Conservation (phyloP, 2,888 invertebrate species). For the Phrixothrix hirtus region DNA sequence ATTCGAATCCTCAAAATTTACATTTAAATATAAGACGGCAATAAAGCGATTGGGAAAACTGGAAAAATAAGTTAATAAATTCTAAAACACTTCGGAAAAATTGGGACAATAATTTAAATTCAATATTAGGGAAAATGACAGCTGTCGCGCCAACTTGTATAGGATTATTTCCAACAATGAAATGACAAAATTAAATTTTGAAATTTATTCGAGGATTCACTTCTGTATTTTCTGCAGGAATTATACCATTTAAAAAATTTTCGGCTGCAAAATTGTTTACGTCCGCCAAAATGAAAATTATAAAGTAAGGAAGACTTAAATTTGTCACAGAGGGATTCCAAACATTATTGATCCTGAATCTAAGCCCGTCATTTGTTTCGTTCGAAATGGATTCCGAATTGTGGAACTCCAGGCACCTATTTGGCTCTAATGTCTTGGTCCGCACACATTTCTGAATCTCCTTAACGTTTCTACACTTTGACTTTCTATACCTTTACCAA, state of each 20-base stretch:
- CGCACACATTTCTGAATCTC: too few relatives aligned
- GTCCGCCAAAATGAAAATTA: not conserved
- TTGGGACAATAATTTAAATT: conserved; percentile 29
- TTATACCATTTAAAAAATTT: not conserved
- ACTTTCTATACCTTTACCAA: too few relatives aligned
- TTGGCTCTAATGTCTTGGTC: too few relatives aligned
- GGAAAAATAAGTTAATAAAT: conserved; percentile 30
- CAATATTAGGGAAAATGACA: conserved; percentile 28
- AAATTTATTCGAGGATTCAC: not conserved
- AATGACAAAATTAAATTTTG: not conserved
- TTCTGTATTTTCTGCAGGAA: not conserved
- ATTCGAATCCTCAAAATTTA: conserved; percentile 20
- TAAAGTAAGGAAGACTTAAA: not conserved
- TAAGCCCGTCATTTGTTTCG: too few relatives aligned
- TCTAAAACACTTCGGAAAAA: conserved; percentile 24
- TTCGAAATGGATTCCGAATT: too few relatives aligned
- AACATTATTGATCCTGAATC: too few relatives aligned
- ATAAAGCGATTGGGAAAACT: conserved; percentile 23
- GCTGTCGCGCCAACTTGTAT: conserved; percentile 29
- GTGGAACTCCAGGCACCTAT: too few relatives aligned
- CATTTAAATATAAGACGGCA: conserved; percentile 23
- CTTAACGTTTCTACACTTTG: too few relatives aligned
- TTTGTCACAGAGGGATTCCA: too few relatives aligned
- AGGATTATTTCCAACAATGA: conserved; percentile 13
- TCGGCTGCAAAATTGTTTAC: not conserved